These are phyloP conservation scores for Drosophila quasianomalipes DNA, from an alignment of 2,888 invertebrate species.

Conservation along the genomic window DNA sequence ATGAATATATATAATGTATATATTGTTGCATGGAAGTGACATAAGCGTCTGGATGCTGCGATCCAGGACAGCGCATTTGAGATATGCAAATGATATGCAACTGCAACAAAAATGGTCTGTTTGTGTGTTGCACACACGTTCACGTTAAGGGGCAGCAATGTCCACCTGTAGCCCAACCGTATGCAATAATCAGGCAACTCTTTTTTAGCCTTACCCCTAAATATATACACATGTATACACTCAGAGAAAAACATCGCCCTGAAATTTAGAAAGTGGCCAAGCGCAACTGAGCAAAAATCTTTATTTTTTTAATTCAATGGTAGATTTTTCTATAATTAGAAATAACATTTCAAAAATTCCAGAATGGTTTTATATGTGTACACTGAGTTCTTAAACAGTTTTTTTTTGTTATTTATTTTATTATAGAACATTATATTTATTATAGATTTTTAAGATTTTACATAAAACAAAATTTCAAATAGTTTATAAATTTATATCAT, in stretches of 20 bases:
- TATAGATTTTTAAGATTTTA: neutral
- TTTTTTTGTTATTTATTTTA: neutral
- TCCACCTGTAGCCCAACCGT: conserved; percentile 59
- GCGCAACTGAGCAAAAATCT: too few species aligned
- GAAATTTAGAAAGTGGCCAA: neutral
- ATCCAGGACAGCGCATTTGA: conserved; percentile 6
- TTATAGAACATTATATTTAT: neutral
- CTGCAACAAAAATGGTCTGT: neutral
- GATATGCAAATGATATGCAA: conserved; percentile 63
- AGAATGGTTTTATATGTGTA: neutral
- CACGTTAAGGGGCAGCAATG: conserved; percentile 10
- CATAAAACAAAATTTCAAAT: neutral
- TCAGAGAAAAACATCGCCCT: neutral
- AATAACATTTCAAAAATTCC: neutral
- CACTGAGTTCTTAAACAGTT: too few species aligned
- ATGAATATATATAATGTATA: conserved; percentile 5
- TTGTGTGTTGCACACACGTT: conserved; percentile 23
- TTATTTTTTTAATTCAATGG: too few species aligned
- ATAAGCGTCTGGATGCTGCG: conserved; percentile 34
- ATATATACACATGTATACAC: neutral
- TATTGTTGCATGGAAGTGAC: conserved; percentile 39
- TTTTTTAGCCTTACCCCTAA: neutral
- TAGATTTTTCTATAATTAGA: too few species aligned
- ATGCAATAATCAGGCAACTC: conserved; percentile 27
- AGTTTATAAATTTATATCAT: neutral